Evolutionary conservation across 2,888 invertebrate species (phyloP), one percentile per base, ranked within the genome.

Genomic region (Incurvaria masculella): DNA sequence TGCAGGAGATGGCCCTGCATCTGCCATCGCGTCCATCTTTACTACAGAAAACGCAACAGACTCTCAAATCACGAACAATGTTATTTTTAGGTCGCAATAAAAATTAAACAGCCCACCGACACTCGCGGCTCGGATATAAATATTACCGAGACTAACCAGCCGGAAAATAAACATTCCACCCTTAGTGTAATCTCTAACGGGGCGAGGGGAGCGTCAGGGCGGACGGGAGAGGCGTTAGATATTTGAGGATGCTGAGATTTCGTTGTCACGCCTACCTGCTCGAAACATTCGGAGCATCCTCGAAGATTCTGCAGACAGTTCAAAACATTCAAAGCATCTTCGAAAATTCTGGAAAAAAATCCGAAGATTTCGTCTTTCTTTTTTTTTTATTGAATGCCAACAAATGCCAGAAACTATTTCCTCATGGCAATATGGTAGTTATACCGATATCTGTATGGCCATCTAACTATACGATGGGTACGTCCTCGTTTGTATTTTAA

Each of bases 161-260:
- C 66, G 63, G 63, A 72, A 75, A 72, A 73, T 73, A 69, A 70
- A 68, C 68, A 68, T 56, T 59, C 55, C 63, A 59, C 63, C 63
- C 62, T 59, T 59, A 60, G 17, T 63, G 62, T 33, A 33, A 33
- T 33, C 33, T 33, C 5, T n/a, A n/a, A 4, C 33, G 33, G 6
- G n/a, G n/a, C n/a, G n/a, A 33, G 33, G 6, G n/a, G n/a, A n/a
- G n/a, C 3, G 4, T 14, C 33, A 11, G 8, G 33, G 33, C 33
- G 14, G 33, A n/a, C 8, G 33, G 14, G 4, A 14, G 33, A n/a
- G 4, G 33, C 33, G 33, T 4, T n/a, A 33, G 33, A 4, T n/a
- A n/a, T 33, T 33, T 33, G 6, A 14, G 14, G 14, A 3, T 33
- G n/a, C n/a, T n/a, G n/a, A n/a, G 33, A 33, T 33, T 33, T 33